Conservation (phyloP, 2,797 vertebrate genomes). For the Rhinella marina region DNA sequence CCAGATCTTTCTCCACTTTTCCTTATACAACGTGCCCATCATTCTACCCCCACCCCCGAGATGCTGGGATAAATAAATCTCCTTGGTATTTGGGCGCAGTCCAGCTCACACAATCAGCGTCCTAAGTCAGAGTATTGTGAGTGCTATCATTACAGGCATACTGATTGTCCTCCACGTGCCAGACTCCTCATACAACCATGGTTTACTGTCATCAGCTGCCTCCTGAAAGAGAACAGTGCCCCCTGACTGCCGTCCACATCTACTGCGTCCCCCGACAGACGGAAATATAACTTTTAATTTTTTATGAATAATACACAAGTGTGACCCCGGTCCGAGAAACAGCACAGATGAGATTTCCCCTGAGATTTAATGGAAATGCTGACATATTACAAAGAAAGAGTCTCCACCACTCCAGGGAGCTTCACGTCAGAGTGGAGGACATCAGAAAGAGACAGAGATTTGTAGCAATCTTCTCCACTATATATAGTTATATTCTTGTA, state of each 20-base stretch:
- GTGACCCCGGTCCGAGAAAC: background rate
- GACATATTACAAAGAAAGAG: slow-evolving; percentile 23
- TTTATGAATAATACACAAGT: slow-evolving; percentile 49
- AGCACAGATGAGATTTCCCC: slow-evolving; percentile 16
- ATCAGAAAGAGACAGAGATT: slow-evolving; percentile 4
- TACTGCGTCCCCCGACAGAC: background rate
- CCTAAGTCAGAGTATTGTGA: background rate
- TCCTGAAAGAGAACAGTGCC: background rate
- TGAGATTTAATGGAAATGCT: slow-evolving; percentile 27
- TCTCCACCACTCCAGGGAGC: background rate
- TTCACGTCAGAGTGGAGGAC: slow-evolving; percentile 9
- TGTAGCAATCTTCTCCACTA: background rate
- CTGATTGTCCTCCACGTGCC: background rate
- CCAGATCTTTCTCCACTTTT: too few species aligned
- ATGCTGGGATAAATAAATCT: background rate
- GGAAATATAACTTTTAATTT: slow-evolving; percentile 33
- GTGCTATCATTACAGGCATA: background rate
- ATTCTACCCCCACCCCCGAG: background rate
- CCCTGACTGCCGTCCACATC: background rate
- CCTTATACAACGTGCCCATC: background rate
- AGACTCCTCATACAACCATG: background rate
- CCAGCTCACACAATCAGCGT: background rate
- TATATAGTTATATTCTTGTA: slow-evolving; percentile 1
- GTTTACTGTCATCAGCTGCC: background rate
- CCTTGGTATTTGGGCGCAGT: background rate